Evolutionary conservation across 2,888 invertebrate species (phyloP).

Genomic region (Blomia tropicalis): DNA sequence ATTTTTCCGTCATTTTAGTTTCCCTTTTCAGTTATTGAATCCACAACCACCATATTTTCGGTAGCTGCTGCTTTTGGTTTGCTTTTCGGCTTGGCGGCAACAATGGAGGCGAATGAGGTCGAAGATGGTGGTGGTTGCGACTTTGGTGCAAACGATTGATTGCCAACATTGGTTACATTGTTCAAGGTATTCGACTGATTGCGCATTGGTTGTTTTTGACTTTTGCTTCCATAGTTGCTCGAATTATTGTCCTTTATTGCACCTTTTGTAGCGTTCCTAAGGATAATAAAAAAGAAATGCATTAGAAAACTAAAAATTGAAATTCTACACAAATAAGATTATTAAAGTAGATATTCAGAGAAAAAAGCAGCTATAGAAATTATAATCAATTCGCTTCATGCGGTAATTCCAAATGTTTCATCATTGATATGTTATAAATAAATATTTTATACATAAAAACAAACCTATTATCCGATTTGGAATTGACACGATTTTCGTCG

Average conservation of each 20-base stretch:
- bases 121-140: neutral
- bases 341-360: too few relatives aligned
- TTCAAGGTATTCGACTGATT: neutral
- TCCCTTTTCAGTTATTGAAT: too few relatives aligned
- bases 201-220: conserved; percentile 3
- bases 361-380: neutral
- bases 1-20: too few relatives aligned
- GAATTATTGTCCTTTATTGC: neutral
- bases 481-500: neutral
- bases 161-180: neutral
- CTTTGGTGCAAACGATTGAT: neutral
- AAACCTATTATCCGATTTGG: neutral
- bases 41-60: too few relatives aligned
- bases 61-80: too few relatives aligned
- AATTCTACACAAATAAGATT: neutral
- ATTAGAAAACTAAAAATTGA: neutral
- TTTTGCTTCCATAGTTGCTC: neutral
- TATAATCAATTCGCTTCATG: neutral
- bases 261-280: neutral
- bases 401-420: neutral
- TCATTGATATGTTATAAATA: neutral
- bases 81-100: conserved; percentile 2
- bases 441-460: neutral
- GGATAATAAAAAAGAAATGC: neutral
- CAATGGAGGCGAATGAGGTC: conserved; percentile 6